phyloP scores from a whole-genome alignment of 2,113 vertebrate species.

The Sardina pilchardus region DNA sequence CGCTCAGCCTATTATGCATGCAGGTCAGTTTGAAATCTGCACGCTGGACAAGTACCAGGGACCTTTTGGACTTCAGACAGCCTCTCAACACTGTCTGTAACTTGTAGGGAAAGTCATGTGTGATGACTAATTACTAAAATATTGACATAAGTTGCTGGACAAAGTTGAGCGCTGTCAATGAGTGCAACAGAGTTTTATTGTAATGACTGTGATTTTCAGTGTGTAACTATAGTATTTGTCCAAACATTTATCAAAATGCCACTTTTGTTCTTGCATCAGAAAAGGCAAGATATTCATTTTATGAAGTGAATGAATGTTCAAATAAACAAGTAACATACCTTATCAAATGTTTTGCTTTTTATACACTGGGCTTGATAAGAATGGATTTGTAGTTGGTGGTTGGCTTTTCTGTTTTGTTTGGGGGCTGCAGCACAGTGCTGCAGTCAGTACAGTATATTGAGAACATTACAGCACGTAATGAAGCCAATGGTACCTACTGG shows the following conservation, averaged over 20 bases:
- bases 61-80: constrained; percentile 16
- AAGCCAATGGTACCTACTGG: background rate
- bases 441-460: too few species aligned
- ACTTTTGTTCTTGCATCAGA: too few species aligned
- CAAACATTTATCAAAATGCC: background rate
- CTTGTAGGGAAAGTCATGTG: background rate
- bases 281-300: background rate
- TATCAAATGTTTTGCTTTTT: background rate
- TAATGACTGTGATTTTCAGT: background rate
- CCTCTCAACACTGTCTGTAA: constrained; percentile 9
- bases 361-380: too few species aligned
- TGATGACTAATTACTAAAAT: constrained; percentile 6
- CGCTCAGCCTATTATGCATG: constrained; percentile 36
- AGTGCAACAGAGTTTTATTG: background rate
- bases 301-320: background rate
- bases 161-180: constrained; percentile 25
- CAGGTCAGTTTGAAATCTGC: background rate
- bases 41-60: background rate
- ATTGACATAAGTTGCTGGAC: background rate
- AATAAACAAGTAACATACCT: background rate
- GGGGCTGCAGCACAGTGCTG: too few species aligned
- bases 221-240: background rate
- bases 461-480: too few species aligned
- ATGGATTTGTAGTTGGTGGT: background rate
- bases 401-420: background rate